phyloP scores from a whole-genome alignment of 2,797 vertebrate genomes.

The Prunella strophiata region DNA sequence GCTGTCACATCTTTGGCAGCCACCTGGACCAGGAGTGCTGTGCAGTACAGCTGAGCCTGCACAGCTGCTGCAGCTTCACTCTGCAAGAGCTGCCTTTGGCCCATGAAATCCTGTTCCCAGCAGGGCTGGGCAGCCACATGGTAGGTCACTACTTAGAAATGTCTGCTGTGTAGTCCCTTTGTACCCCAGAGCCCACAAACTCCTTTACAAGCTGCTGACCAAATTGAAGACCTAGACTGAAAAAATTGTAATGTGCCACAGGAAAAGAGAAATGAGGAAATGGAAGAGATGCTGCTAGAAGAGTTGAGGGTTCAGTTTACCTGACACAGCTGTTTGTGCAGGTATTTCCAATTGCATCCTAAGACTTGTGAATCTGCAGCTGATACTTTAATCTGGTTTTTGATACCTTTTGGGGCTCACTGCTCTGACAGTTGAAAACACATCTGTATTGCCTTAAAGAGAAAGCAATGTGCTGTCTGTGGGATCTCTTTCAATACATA shows the following conservation, averaged over 20 bases:
- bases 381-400: neutral
- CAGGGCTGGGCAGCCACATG: rapidly evolving
- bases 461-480: neutral
- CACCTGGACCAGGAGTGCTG: neutral
- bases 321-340: neutral
- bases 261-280: neutral
- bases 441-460: neutral
- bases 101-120: neutral
- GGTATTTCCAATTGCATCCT: neutral
- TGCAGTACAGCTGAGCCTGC: neutral
- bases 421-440: neutral
- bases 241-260: neutral
- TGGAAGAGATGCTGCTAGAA: neutral
- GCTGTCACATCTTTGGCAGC: rapidly evolving
- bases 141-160: neutral
- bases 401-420: neutral
- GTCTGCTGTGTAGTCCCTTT: neutral
- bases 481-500: neutral
- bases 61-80: neutral
- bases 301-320: neutral
- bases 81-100: neutral
- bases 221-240: neutral
- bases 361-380: neutral
- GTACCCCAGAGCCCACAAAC: neutral
- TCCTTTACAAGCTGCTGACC: neutral